Evolutionary conservation across 2,113 vertebrate genomes (phyloP), one percentile per base, ranked within the genome.

Genomic region (Tyrannus savana): DNA sequence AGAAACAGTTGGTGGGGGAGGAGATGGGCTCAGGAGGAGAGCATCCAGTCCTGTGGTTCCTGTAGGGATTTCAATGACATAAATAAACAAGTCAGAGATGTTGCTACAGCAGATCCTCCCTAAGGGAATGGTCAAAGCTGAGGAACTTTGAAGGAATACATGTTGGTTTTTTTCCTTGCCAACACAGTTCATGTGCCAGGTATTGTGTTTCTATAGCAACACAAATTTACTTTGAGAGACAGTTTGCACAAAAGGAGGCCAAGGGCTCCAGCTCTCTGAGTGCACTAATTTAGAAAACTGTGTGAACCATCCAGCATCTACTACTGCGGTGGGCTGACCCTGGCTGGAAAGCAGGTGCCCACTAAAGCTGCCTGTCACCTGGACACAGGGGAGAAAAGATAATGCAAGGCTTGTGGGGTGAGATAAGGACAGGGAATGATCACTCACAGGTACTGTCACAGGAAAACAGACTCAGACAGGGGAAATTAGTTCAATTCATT

Each of bases 191-290:
- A 30, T 47, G 14, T 71, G 56, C 30, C 59, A 78, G 47, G 68
- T 92, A 89, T 55, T 86, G 66, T 62, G 92, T 93, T 94, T 81
- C 93, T 68, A 81, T 92, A 90, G 87, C 87, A 95, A 95, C 87
- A 75, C 27, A 87, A 69, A 90, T 77, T 55, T 91, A 77, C 19
- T 84, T 77, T 55, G 67, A 83, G 79, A 77, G 60, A 22, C 23
- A 28, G 30, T 81, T 72, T 92, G 56, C 39, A 92, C 39, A 35
- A 84, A 95, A 87, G 42, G 47, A 92, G 35, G 13, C 19, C 55
- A 63, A 74, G 37, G n/a, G 22, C 47, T 93, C 19, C 71, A 79
- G 1, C 10, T 68, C 12, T 44, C 27, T 39, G 47, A 55, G 24
- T 31, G 24, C 1, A 1, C 10, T 80, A 58, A 53, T 82, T 62